phyloP scores from a whole-genome alignment of 2,888 invertebrate species.

The Rotaria socialis region DNA sequence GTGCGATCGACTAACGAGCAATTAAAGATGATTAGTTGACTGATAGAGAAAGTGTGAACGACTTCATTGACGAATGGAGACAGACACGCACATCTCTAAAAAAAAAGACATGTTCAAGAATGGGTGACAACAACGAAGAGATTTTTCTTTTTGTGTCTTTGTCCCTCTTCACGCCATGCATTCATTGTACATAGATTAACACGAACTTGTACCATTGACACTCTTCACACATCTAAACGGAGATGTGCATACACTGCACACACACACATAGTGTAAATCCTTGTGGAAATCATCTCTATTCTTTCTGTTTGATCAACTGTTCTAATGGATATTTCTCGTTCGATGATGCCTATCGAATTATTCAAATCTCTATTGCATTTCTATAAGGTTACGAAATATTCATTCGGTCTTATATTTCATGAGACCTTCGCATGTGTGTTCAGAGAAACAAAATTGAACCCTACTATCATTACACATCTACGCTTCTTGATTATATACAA shows the following conservation, averaged over 20 bases:
- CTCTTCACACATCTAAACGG: background rate
- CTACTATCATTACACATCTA: slow-evolving; percentile 5
- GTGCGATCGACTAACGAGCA: background rate
- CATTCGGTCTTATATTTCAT: slow-evolving; percentile 2
- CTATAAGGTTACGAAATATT: background rate
- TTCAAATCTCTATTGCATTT: background rate
- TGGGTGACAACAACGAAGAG: background rate
- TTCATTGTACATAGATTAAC: slow-evolving; percentile 23
- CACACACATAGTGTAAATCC: background rate
- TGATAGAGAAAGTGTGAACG: background rate
- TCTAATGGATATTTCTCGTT: slow-evolving; percentile 25
- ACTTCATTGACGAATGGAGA: background rate
- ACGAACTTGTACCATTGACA: background rate
- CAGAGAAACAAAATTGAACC: background rate
- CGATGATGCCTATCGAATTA: slow-evolving; percentile 27
- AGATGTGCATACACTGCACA: background rate
- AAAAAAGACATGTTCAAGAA: background rate
- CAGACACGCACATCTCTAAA: background rate
- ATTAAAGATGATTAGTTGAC: slow-evolving; percentile 11
- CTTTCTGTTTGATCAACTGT: slow-evolving; percentile 7
- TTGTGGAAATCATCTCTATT: slow-evolving; percentile 10
- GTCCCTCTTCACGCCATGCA: slow-evolving; percentile 5
- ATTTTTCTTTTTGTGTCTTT: background rate
- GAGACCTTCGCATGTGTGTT: background rate
- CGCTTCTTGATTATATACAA: background rate